Conservation (phyloP, 2,113 vertebrate genomes). For the Thalassoma bifasciatum region DNA sequence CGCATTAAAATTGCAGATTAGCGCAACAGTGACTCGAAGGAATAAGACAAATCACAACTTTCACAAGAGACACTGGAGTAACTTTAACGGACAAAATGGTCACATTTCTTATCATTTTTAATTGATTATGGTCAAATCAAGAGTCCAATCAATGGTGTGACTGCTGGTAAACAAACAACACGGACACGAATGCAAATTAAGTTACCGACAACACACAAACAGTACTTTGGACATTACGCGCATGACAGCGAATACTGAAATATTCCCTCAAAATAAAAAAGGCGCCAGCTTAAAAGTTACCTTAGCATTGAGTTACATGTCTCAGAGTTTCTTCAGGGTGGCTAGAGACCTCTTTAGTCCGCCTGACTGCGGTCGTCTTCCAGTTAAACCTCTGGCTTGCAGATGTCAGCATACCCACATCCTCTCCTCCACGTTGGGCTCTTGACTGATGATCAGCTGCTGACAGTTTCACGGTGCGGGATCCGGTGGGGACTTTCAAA, state of each 20-base stretch:
- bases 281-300: slow-evolving; percentile 41
- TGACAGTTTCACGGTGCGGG: fast-evolving
- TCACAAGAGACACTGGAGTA: not conserved
- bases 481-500: slow-evolving; percentile 43
- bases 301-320: slow-evolving; percentile 69
- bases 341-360: slow-evolving; percentile 33
- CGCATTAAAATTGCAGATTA: not conserved
- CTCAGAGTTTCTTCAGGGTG: slow-evolving; percentile 35
- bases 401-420: slow-evolving; percentile 78
- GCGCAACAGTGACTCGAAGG: not conserved
- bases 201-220: not conserved
- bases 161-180: not conserved
- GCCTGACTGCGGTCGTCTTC: slow-evolving; percentile 34
- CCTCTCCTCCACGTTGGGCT: slow-evolving; percentile 60
- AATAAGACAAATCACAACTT: slow-evolving; percentile 24
- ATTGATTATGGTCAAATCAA: not conserved
- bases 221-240: slow-evolving; percentile 1
- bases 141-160: not conserved
- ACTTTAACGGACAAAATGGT: not conserved
- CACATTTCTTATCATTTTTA: not conserved
- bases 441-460: not conserved
- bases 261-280: not conserved
- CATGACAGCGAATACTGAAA: not conserved
- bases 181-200: slow-evolving; percentile 1
- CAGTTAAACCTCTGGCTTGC: slow-evolving; percentile 67